A percentile compares a stretch with the other conserved stretches of the same genome.
phyloP scores from a whole-genome alignment of 2,888 invertebrate genomes.

The Melanargia galathea region DNA sequence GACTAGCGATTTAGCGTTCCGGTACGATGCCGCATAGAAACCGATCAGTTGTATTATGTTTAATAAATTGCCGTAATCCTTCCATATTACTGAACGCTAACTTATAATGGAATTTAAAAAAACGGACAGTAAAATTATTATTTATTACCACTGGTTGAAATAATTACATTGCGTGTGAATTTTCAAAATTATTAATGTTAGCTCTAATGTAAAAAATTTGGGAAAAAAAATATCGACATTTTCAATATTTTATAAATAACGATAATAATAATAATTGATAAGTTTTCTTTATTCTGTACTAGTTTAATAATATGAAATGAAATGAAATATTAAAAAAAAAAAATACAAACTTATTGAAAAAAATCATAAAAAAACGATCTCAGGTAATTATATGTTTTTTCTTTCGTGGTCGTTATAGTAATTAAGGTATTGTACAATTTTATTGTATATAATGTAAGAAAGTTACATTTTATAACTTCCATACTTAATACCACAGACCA shows the following conservation, averaged over 20 bases:
- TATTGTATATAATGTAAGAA: too few species aligned
- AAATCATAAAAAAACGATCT: conserved; percentile 72
- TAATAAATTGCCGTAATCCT: too few species aligned
- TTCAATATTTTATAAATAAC: background rate
- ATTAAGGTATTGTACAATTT: too few species aligned
- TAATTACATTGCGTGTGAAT: background rate
- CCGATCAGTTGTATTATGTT: too few species aligned
- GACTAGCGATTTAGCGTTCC: background rate
- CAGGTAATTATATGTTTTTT: conserved; percentile 44
- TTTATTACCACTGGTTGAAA: background rate
- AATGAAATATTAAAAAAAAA: conserved; percentile 50
- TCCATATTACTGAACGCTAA: too few species aligned
- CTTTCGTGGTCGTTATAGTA: conserved; percentile 1
- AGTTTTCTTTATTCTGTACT: conserved; percentile 2
- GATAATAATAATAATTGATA: background rate
- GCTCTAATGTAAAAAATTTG: background rate
- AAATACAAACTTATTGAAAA: conserved; percentile 65
- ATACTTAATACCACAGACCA: conserved; percentile 4
- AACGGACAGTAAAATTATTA: background rate
- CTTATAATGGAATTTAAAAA: too few species aligned
- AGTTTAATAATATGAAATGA: conserved; percentile 9
- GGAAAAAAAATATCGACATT: background rate
- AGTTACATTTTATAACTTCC: conserved; percentile 12
- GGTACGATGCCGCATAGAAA: too few species aligned
- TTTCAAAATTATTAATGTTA: conserved; percentile 9